Evolutionary conservation across 1,140 invertebrate genomes (phyloP).

Genomic region (Bombus fervidus): DNA sequence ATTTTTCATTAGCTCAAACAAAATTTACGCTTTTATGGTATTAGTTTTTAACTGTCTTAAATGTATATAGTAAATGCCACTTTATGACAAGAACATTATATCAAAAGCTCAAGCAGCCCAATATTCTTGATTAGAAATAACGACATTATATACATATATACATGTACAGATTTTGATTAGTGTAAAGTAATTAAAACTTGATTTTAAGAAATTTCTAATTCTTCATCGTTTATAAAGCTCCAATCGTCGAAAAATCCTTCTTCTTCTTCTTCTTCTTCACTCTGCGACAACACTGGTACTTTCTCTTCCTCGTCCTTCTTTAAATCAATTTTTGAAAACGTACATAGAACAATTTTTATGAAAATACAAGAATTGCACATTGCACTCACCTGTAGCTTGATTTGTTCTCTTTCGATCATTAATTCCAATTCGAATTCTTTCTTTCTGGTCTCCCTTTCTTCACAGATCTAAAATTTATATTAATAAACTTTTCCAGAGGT

Average conservation of each 20-base stretch:
- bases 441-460: constrained; percentile 55
- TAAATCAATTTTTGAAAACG: background rate
- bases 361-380: background rate
- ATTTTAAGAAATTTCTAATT: background rate
- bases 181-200: no score
- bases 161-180: no score
- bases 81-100: no score
- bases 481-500: background rate
- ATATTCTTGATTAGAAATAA: no score
- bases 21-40: no score
- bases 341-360: background rate
- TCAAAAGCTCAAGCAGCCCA: no score
- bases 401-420: constrained; percentile 42
- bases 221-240: background rate
- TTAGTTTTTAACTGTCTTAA: no score
- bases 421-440: constrained; percentile 62
- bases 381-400: constrained; percentile 27
- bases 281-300: no score
- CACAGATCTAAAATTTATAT: constrained; percentile 54
- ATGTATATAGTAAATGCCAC: no score
- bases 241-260: background rate
- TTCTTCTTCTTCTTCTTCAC: background rate
- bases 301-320: background rate
- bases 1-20: no score
- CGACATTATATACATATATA: no score